Percentiles rank a stretch among this genome's conserved stretches.
phyloP scores from a whole-genome alignment of 2,888 invertebrate genomes.

The Xestia xanthographa region DNA sequence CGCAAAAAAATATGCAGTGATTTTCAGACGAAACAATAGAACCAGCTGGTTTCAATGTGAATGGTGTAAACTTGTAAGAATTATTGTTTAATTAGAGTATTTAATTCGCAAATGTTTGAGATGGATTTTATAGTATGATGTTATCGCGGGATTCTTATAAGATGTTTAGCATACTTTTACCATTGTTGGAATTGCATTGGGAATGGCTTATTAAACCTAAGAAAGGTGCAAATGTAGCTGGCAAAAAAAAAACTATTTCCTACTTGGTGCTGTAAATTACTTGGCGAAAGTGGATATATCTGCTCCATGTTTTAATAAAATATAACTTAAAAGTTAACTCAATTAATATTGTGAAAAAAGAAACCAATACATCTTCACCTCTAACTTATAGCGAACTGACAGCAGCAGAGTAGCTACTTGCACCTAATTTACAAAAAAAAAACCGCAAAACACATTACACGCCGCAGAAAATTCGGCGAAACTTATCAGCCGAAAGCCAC shows the following conservation, averaged over 20 bases:
- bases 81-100: conserved; percentile 51
- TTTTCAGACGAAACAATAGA: conserved; percentile 56
- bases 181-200: neutral
- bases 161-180: neutral
- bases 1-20: conserved; percentile 50
- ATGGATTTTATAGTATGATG: neutral
- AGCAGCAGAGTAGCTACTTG: conserved; percentile 70
- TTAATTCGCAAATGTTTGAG: conserved; percentile 3
- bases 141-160: neutral
- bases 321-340: conserved; percentile 6
- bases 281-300: neutral
- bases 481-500: conserved; percentile 88
- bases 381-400: conserved; percentile 69
- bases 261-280: neutral
- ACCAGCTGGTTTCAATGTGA: conserved; percentile 27
- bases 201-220: neutral
- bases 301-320: neutral
- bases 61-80: conserved; percentile 41
- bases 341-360: conserved; percentile 25
- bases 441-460: conserved; percentile 86
- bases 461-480: conserved; percentile 82
- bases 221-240: neutral
- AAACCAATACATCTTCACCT: conserved; percentile 55
- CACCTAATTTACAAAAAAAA: conserved; percentile 82
- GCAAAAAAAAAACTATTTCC: neutral